These are phyloP conservation scores for Norana najaformis DNA, from an alignment of 2,888 invertebrate genomes.

Conservation along the genomic window DNA sequence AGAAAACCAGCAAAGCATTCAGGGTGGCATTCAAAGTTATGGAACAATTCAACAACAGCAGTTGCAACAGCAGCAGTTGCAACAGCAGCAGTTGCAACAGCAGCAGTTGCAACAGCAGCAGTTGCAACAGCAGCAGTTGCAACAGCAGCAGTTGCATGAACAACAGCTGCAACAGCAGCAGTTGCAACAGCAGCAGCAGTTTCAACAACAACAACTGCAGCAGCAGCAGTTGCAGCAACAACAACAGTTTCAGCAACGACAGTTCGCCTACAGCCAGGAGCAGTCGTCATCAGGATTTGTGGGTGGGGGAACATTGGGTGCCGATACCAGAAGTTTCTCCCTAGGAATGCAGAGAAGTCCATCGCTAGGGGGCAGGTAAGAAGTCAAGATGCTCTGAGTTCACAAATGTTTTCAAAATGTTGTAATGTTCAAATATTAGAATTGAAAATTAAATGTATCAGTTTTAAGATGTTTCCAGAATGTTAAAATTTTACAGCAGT, in stretches of 20 bases:
- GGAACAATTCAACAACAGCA: constrained; percentile 3
- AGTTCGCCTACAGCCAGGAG: not conserved
- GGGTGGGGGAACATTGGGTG: not conserved
- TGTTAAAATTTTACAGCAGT: not conserved
- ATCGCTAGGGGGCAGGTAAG: constrained; percentile 53
- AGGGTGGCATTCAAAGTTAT: not conserved
- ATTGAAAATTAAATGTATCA: not conserved
- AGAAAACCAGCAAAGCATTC: not conserved
- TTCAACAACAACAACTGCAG: not conserved
- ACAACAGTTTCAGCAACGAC: not conserved
- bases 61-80: not conserved
- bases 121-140: not conserved
- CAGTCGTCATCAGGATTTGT: not conserved
- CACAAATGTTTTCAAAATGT: not conserved
- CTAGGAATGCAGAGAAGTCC: constrained; percentile 47
- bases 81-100: not conserved
- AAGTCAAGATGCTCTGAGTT: not conserved
- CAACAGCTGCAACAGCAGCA: not conserved
- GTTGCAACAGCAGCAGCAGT: not conserved
- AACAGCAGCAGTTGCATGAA: not conserved
- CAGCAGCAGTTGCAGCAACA: not conserved
- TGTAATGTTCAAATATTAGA: not conserved
- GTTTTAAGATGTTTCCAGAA: not conserved
- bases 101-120: not conserved
- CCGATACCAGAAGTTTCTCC: not conserved